A percentile compares a stretch with the other conserved stretches of the same genome.
These are phyloP conservation scores for Psittacara wagleri DNA, from an alignment of 2,113 vertebrate genomes.

Conservation along the genomic window DNA sequence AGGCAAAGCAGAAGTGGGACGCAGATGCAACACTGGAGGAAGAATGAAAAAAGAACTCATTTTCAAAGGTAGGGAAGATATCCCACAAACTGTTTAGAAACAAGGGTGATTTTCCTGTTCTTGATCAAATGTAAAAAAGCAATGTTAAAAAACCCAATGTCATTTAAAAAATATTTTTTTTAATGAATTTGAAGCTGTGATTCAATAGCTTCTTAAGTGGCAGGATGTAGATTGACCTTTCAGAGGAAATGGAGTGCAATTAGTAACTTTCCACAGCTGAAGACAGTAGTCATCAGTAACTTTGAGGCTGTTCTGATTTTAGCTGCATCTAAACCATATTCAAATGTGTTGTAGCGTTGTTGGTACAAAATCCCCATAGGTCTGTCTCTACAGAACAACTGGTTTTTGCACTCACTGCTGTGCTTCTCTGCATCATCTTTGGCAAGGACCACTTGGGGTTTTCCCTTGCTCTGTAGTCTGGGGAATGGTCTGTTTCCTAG, in stretches of 20 bases:
- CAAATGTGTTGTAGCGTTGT: background rate
- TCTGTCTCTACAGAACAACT: background rate
- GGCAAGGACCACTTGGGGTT: background rate
- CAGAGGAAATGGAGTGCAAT: background rate
- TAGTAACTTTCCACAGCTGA: background rate
- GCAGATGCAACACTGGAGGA: background rate
- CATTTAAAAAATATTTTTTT: background rate
- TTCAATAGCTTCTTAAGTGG: background rate
- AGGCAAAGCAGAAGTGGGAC: background rate
- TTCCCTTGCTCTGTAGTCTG: background rate
- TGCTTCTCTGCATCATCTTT: background rate
- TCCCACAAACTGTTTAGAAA: background rate
- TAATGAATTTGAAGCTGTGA: background rate
- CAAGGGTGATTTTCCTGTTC: background rate
- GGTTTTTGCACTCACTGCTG: fast-evolving
- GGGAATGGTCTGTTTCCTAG: background rate
- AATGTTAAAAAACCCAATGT: fast-evolving
- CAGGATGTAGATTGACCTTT: background rate
- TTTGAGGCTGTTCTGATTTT: background rate
- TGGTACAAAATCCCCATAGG: background rate
- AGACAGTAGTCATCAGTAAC: background rate
- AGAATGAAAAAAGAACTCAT: background rate
- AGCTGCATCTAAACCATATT: background rate
- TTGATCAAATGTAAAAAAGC: background rate
- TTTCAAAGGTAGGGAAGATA: background rate